These are phyloP conservation scores for Chesias legatella DNA, from an alignment of 2,888 invertebrate genomes.

Conservation along the genomic window DNA sequence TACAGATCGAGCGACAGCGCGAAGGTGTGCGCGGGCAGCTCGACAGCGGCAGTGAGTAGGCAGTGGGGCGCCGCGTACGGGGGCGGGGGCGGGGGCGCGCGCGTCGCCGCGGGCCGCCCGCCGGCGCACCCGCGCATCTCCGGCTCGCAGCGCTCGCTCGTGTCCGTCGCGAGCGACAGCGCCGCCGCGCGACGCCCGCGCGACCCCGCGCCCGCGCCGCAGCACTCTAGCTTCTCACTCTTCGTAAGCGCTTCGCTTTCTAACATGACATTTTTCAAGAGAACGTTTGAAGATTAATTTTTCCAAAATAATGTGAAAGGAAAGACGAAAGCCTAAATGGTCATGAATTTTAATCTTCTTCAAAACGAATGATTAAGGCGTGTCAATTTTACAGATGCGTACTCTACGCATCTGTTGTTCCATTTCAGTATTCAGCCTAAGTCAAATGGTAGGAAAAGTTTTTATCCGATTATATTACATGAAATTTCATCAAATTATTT, in stretches of 20 bases:
- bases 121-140: constrained; percentile 52
- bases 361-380: too few species aligned
- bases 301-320: too few species aligned
- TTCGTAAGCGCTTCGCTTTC: constrained; percentile 79
- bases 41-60: constrained; percentile 79
- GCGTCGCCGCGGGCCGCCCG: constrained; percentile 49
- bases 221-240: constrained; percentile 74
- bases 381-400: too few species aligned
- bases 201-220: constrained; percentile 61
- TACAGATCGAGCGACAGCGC: constrained; percentile 84
- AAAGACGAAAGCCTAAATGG: too few species aligned
- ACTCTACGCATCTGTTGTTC: too few species aligned
- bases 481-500: too few species aligned
- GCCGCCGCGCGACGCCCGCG: constrained; percentile 69
- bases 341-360: too few species aligned
- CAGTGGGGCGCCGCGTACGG: constrained; percentile 73
- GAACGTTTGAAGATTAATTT: constrained; percentile 13
- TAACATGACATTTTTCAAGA: constrained; percentile 46
- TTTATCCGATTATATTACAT: too few species aligned
- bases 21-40: constrained; percentile 79
- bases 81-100: constrained; percentile 35
- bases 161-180: constrained; percentile 76
- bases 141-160: constrained; percentile 72
- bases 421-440: too few species aligned
- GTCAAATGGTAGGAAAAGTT: too few species aligned